Evolutionary conservation across 2,888 invertebrate genomes (phyloP), one percentile per base, ranked within the genome.

Genomic region (Agapostemon virescens): DNA sequence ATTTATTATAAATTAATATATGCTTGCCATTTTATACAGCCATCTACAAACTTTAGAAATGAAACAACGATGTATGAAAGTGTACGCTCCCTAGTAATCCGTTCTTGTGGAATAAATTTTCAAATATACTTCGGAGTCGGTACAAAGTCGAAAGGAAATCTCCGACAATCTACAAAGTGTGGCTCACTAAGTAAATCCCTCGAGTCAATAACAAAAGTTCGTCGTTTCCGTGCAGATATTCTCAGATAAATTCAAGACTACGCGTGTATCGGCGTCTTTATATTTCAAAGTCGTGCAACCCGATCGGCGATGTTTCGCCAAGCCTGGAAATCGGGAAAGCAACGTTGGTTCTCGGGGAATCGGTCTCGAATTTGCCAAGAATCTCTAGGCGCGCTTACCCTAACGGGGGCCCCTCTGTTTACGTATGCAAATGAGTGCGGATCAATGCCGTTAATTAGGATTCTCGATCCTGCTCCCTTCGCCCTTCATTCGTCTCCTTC

Each of bases 391-490:
- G 79, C 83, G 85, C 84, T 84, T 84, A 86, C 73, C 79, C 61
- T 33, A 33, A 61, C 61, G 58, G 68, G 52, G 33, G 40, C 20
- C 87, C 84, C 83, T 88, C 86, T 87, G 87, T 88, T 89, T 89
- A 88, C 88, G 84, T 87, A 89, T 89, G 89, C 86, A 89, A 88
- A 89, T 86, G 86, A 86, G 85, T 68, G 74, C 67, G 86, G 87
- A 89, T 88, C 89, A 88, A 89, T 89, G 85, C 84, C 82, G 88
- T 85, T 89, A 89, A 89, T 89, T 89, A 89, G 88, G 87, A 89
- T 89, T 89, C 88, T 79, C 85, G 82, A 83, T 81, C 81, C 70
- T 74, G 66, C 66, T 84, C 82, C 83, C 78, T 75, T 74, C 49
- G 69, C 67, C 71, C 70, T 71, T 80, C 68, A 74, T 76, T 84